Percentiles rank a stretch among this genome's conserved stretches.
Evolutionary conservation across 2,797 vertebrate species (phyloP).

Genomic region (Brachymystax lenok): DNA sequence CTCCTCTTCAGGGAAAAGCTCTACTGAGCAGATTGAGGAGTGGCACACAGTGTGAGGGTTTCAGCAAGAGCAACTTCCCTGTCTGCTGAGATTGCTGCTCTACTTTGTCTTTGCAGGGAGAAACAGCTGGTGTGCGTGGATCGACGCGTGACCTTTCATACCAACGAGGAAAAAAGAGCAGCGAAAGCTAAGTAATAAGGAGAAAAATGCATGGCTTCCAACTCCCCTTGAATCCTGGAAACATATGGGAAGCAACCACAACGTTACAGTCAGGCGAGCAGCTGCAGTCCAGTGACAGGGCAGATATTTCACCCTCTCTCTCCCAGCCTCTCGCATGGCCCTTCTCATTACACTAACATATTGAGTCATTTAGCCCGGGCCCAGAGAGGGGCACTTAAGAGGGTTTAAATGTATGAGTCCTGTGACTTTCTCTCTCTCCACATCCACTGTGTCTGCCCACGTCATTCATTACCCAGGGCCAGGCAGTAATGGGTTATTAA

Average conservation of each 20-base stretch:
- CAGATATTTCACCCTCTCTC: constrained; percentile 26
- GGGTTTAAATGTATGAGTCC: constrained; percentile 20
- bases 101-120: constrained; percentile 22
- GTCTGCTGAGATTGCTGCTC: constrained; percentile 1
- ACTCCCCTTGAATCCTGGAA: constrained; percentile 11
- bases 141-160: constrained; percentile 29
- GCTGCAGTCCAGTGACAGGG: constrained; percentile 10
- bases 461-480: neutral
- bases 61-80: constrained; percentile 11
- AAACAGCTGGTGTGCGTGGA: constrained; percentile 15
- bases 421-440: neutral
- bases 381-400: constrained; percentile 19
- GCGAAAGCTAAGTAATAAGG: neutral
- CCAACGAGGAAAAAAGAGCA: neutral
- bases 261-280: neutral
- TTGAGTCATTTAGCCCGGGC: constrained; percentile 36
- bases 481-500: neutral
- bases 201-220: constrained; percentile 2
- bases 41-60: neutral
- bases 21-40: constrained; percentile 8
- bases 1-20: neutral
- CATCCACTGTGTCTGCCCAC: neutral
- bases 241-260: neutral
- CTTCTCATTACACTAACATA: constrained; percentile 43
- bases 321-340: constrained; percentile 5